Base-by-base conservation (phyloP, 2,888 invertebrate species). In the Brenthis hecate region DNA sequence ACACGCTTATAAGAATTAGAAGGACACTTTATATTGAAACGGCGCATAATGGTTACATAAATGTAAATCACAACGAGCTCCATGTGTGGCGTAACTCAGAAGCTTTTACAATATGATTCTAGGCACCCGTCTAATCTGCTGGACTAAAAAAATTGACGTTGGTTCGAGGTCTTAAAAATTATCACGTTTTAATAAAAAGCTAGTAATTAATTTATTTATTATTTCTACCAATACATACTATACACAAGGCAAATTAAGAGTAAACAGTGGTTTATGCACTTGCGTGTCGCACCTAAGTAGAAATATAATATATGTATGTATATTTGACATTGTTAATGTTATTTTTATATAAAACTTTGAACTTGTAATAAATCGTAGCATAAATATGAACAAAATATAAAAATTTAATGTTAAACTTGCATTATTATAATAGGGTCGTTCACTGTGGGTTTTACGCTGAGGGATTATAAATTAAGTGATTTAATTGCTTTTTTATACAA, bases 1-100 rank as follows among this genome's bases (percentile, higher is more conserved):
- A 83, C 85, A 85, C 85, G 83, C 81, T 81, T 79, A 81, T 82
- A 82, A 78, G 85, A 86, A 89, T 88, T 87, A 87, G 82, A 82
- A 83, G 82, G 85, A 85, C 77, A 83, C 82, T 81, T 77, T 78
- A 71, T 73, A 66, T 72, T 68, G 68, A 70, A 60, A 66, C 60
- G 66, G 36, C 58, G 64, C 58, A 70, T 70, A 57, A 68, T 68
- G 61, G n/a, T 56, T 65, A 72, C 65, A 63, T 65, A 70, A 70
- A 71, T 70, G 70, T 66, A 61, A 69, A 69, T 72, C 50, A 56
- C 43, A 43, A 55, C 16, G 43, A 47, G 54, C 58, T 62, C 19
- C 65, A 48, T 68, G 70, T 70, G 66, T 70, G 68, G 70, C 57
- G 61, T 66, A 66, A 61, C 57, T 67, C 14, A 23, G 23, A 54